Base-by-base conservation (phyloP, 1,140 invertebrate genomes). In the Ostrea denselamellosa region DNA sequence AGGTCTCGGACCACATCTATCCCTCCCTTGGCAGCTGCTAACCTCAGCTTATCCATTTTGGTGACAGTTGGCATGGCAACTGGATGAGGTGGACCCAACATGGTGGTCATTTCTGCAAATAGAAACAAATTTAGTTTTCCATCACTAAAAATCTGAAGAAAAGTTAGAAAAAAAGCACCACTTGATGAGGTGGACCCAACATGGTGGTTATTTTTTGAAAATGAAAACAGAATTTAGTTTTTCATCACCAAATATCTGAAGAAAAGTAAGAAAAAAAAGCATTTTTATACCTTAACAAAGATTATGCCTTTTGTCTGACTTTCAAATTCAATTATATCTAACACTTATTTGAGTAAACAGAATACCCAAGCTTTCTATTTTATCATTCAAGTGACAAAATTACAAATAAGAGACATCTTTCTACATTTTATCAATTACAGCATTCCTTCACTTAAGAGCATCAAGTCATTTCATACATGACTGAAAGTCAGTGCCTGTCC, bases 11-110 rank as follows among this genome's bases (percentile, higher is more conserved):
- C 92, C 65, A 92, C 88, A 22, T 93, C 92, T 25, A 91, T 44
- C 53, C 93, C 91, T 51, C 94, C 94, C 86, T 93, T 93, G 85
- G 91, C 92, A 68, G 93, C 93, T 2, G 93, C 93, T 25, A 90
- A 81, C 22, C 93, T 91, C 83, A 92, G 83, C 28, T 85, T 87
- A 85, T 92, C 92, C 28, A 86, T 77, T 56, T 91, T 62, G 9
- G 89, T 87, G 10, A 86, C 85, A 4, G 68, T 81, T 68, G 85
- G 85, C 28, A 68, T 77, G 85, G 85, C 17, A 54, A 77, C 65
- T 52, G 65, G 71, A 77, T 65, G 53, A 54, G 85, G 53, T 81
- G 85, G 85, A 28, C 85, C 85, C 34, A 71, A 81, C 71, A 81
- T 81, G 2, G 54, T 71, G 53, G 85, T 54, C 82, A 83, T 83